Percentiles rank a stretch among this genome's conserved stretches.
phyloP scores from a whole-genome alignment of 1,140 invertebrate species.

The Melanaphis sacchari region DNA sequence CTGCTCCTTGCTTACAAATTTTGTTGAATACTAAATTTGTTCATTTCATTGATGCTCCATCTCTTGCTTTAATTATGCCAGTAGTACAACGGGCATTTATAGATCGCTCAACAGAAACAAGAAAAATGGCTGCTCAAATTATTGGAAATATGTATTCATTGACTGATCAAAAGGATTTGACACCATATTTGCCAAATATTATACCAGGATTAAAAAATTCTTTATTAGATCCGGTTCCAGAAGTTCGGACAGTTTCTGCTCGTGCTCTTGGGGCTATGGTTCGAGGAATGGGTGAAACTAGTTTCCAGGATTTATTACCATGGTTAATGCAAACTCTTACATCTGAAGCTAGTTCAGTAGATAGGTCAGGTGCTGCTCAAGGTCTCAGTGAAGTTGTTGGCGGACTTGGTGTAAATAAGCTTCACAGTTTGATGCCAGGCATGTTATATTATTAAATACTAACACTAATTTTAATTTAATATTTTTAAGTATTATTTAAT shows the following conservation, averaged over 20 bases:
- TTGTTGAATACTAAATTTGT: conserved; percentile 97
- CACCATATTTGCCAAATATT: conserved; percentile 94
- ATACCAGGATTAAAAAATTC: conserved; percentile 97
- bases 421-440: conserved; percentile 94
- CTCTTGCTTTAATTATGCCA: conserved; percentile 98
- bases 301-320: conserved; percentile 92
- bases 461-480: background rate
- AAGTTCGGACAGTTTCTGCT: conserved; percentile 91
- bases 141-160: conserved; percentile 99
- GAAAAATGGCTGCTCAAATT: conserved; percentile 99
- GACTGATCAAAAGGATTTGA: conserved; percentile 97
- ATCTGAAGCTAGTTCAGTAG: conserved; percentile 93
- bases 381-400: conserved; percentile 94
- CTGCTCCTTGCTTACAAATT: conserved; percentile 88
- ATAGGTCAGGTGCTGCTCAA: conserved; percentile 97
- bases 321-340: conserved; percentile 99
- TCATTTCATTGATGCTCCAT: conserved; percentile 99
- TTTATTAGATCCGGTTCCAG: conserved; percentile 95
- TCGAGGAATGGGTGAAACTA: conserved; percentile 92
- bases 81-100: conserved; percentile 97
- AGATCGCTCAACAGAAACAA: conserved; percentile 95
- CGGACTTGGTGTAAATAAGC: conserved; percentile 91
- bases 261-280: conserved; percentile 97
- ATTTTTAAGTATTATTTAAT: background rate
- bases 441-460: conserved; percentile 1